phyloP scores from a whole-genome alignment of 2,888 invertebrate genomes.

The Parochlus steinenii region DNA sequence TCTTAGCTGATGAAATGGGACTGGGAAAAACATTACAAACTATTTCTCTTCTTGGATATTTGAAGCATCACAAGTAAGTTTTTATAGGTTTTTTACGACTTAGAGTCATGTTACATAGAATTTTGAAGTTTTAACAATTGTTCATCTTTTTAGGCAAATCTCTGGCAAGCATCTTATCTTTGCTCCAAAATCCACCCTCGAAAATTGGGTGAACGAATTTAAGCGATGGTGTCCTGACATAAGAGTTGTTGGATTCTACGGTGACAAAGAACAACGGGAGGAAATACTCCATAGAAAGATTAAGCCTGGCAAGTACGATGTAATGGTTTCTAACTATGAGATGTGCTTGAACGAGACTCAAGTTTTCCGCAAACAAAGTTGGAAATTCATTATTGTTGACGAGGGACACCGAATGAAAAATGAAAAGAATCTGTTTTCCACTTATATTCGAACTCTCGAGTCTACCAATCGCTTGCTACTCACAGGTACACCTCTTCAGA shows the following conservation, averaged over 20 bases:
- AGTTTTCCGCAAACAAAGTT: slow-evolving; percentile 94
- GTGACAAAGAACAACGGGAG: slow-evolving; percentile 82
- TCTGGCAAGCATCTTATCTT: slow-evolving; percentile 96
- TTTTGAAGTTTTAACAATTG: too few relatives aligned
- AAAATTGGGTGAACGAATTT: slow-evolving; percentile 98
- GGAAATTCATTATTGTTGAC: slow-evolving; percentile 99
- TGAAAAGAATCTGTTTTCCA: slow-evolving; percentile 95
- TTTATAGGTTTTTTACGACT: too few relatives aligned
- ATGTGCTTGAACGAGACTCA: slow-evolving; percentile 95
- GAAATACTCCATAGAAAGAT: slow-evolving; percentile 77
- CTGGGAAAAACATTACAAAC: slow-evolving; percentile 98
- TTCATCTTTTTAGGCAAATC: slow-evolving; percentile 48
- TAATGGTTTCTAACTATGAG: slow-evolving; percentile 95
- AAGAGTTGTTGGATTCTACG: slow-evolving; percentile 87
- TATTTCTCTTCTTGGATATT: slow-evolving; percentile 89
- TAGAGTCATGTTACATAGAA: too few relatives aligned
- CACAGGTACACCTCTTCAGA: slow-evolving; percentile 96
- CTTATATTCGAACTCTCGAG: slow-evolving; percentile 90
- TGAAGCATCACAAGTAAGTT: slow-evolving; percentile 66
- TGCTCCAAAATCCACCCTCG: slow-evolving; percentile 94
- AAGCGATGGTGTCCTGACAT: slow-evolving; percentile 92
- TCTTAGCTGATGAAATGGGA: slow-evolving; percentile 73
- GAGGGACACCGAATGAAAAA: slow-evolving; percentile 99
- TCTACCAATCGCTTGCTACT: slow-evolving; percentile 86
- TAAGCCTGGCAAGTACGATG: slow-evolving; percentile 96